Conservation (phyloP, 2,888 invertebrate species). For the Trichopria drosophilae region DNA sequence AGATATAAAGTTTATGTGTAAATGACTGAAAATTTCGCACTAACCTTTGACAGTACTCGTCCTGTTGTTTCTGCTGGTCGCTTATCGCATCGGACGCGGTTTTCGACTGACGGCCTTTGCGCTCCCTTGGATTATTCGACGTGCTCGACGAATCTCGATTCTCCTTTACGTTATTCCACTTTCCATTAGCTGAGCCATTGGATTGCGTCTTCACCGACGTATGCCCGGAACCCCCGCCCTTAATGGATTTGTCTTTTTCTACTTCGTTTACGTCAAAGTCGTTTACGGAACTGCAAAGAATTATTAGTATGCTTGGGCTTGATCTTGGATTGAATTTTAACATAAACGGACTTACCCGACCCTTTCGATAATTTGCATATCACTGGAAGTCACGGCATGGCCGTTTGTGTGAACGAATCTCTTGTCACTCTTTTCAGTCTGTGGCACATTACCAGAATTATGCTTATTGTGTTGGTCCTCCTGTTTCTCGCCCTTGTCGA, state of each 20-base stretch:
- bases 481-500: slow-evolving; percentile 60
- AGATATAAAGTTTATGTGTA: background rate
- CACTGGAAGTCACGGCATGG: slow-evolving; percentile 54
- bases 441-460: slow-evolving; percentile 48
- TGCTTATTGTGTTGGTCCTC: slow-evolving; percentile 54
- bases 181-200: slow-evolving; percentile 53
- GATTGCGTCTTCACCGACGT: slow-evolving; percentile 53
- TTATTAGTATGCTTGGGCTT: too few species aligned
- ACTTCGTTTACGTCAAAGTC: slow-evolving; percentile 60
- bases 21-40: slow-evolving; percentile 26
- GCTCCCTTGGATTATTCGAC: slow-evolving; percentile 56
- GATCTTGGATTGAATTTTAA: too few species aligned
- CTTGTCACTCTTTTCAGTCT: slow-evolving; percentile 54
- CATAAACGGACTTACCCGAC: slow-evolving; percentile 57
- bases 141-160: slow-evolving; percentile 50
- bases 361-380: slow-evolving; percentile 61
- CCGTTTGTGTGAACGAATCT: slow-evolving; percentile 59
- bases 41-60: slow-evolving; percentile 62
- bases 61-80: slow-evolving; percentile 57
- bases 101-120: slow-evolving; percentile 56
- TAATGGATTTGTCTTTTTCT: slow-evolving; percentile 59
- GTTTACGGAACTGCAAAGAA: slow-evolving; percentile 55
- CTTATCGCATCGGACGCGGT: slow-evolving; percentile 52
- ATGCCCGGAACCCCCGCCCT: slow-evolving; percentile 48
- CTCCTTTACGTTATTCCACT: slow-evolving; percentile 57